Evolutionary conservation across 2,113 vertebrate species (phyloP).

Genomic region (Takifugu flavidus): DNA sequence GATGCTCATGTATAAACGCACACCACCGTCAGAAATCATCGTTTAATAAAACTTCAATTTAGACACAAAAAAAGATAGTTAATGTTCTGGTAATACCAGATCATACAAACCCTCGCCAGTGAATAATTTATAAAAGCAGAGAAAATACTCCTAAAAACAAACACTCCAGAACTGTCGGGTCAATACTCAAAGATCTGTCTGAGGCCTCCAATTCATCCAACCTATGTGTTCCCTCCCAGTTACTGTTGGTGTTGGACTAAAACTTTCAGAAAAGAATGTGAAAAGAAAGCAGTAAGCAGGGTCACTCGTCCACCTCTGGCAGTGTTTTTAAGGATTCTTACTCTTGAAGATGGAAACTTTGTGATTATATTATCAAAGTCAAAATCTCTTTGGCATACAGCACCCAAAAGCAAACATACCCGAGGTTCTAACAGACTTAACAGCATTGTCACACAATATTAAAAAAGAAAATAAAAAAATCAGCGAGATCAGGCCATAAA

Average conservation of each 20-base stretch:
- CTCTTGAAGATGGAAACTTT: conserved; percentile 33
- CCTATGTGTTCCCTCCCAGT: too few species aligned
- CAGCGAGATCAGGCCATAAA: conserved; percentile 60
- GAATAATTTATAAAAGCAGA: conserved; percentile 51
- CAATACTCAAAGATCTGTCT: background rate
- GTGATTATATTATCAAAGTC: conserved; percentile 71
- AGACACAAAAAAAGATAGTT: conserved; percentile 26
- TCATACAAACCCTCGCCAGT: conserved; percentile 17
- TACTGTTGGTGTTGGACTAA: too few species aligned
- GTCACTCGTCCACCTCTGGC: conserved; percentile 48
- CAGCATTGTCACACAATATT: conserved; percentile 31
- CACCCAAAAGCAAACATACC: conserved; percentile 23
- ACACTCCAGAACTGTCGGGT: background rate
- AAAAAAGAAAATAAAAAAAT: conserved; percentile 49
- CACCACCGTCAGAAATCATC: conserved; percentile 16
- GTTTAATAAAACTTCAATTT: conserved; percentile 15
- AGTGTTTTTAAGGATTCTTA: conserved; percentile 56
- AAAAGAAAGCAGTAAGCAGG: conserved; percentile 33
- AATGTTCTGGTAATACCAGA: conserved; percentile 18
- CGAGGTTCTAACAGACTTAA: conserved; percentile 23
- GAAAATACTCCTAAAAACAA: conserved; percentile 24
- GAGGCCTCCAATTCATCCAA: conserved; percentile 7
- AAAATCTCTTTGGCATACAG: conserved; percentile 78
- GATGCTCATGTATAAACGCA: conserved; percentile 15
- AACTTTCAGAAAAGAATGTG: background rate